Percentiles rank a stretch among this genome's conserved stretches.
Evolutionary conservation across 2,797 vertebrate species (phyloP).

Genomic region (Clarias fuscus): DNA sequence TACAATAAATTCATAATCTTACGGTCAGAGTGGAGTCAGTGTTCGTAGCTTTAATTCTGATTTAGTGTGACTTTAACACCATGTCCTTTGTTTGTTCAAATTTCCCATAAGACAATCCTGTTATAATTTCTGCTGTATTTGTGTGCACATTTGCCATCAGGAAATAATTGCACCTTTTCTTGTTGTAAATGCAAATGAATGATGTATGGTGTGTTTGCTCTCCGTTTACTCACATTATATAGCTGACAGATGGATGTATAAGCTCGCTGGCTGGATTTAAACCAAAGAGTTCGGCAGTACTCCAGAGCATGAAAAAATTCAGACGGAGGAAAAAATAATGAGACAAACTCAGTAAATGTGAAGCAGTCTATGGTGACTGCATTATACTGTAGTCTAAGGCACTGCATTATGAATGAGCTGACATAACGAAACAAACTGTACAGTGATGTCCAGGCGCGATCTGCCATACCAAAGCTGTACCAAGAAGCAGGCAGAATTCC

Average conservation of each 20-base stretch:
- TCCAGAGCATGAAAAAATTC: not conserved
- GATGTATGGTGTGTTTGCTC: not conserved
- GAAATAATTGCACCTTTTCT: slow-evolving; percentile 6
- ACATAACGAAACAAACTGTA: no score
- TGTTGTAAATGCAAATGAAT: not conserved
- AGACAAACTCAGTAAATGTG: not conserved
- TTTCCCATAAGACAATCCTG: not conserved
- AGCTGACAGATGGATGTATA: not conserved
- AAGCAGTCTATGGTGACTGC: not conserved
- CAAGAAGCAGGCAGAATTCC: not conserved
- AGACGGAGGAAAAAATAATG: not conserved
- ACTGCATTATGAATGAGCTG: no score
- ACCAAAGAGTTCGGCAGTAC: not conserved
- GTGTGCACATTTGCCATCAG: not conserved
- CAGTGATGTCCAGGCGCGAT: not conserved
- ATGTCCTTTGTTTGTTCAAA: not conserved
- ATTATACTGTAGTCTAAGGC: no score
- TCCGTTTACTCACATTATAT: no score
- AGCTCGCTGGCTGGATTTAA: not conserved
- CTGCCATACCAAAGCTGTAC: not conserved
- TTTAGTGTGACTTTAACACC: not conserved
- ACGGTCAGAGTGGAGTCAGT: not conserved
- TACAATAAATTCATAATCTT: not conserved
- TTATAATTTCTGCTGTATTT: not conserved
- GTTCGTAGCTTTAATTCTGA: not conserved